Evolutionary conservation across 2,797 vertebrate genomes (phyloP), one percentile per base, ranked within the genome.

Genomic region (Intellagama lesueurii): DNA sequence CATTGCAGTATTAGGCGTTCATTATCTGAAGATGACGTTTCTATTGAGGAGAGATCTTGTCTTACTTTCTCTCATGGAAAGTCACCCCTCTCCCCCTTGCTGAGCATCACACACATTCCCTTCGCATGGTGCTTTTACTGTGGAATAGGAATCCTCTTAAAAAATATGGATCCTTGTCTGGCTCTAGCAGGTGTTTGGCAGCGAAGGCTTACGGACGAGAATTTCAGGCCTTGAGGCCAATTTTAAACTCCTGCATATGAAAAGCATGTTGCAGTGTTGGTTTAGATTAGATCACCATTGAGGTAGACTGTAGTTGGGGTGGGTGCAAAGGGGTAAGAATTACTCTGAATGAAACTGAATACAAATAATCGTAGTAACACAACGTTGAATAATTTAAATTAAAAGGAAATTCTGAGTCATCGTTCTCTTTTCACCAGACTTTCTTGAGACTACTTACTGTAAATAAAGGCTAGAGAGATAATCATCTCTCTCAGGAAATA

Each of bases 121-220:
- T 92, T 90, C 90, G 77, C 90, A 89, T 92, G 92, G 89, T 90
- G 79, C 93, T 95, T 96, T 95, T 94, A 92, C 94, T 94, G 90
- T 95, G 83, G 90, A 91, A 84, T 82, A 94, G 88, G 94, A 95
- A 94, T 95, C 94, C 94, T 95, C 93, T 94, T 95, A 90, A 95
- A 35, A 94, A 95, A 91, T 90, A 91, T 95, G 94, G 92, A 96
- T 94, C 86, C 0, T 16, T 90, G 93, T 92, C 94, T 83, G 83
- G 76, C 91, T 95, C 76, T 90, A 96, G 94, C 96, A 96, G 96
- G 95, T 96, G 95, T 96, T 96, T 95, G 94, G 87, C 94, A 94
- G 92, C 88, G 89, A 87, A 52, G 32, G 89, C 90, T 91, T 94
- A 94, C 88, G 91, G 96, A 95, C 88, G 94, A 94, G 94, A 92